Evolutionary conservation across 2,888 invertebrate species (phyloP), one percentile per base, ranked within the genome.

Genomic region (Lingula anatina): DNA sequence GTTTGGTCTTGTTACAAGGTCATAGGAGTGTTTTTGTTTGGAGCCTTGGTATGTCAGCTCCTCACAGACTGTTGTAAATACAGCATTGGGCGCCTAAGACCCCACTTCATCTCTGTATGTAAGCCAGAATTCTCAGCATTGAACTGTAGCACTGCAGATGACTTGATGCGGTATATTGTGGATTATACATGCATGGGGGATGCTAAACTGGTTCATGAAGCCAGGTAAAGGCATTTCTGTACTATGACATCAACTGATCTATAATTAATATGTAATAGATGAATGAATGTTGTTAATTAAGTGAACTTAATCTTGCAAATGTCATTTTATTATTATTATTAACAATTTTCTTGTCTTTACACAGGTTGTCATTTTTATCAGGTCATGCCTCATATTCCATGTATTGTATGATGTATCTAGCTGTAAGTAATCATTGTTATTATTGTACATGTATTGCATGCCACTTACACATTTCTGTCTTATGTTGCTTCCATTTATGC

Each of bases 31-130:
- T 94, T 93, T 75, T 85, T 86, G 25, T 94, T 94, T 77, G 95
- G 93, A 0, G 87, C 88, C 41, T 88, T 86, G 39, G 84, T 87
- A 61, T 88, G 87, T 58, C 90, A 91, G 75, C 80, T 93, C 43
- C 84, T 88, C 57, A 95, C 94, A 3, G 95, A 97, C 76, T 84
- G 94, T 57, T 90, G 89, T 57, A 96, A 97, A 79, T 95, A 93
- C 75, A 85, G 88, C 9, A 86, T 96, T 57, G 97, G 97, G 36
- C 84, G 95, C 48, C 79, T 96, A 60, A 82, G 97, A 61, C 97
- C 97, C 27, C 95, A 99, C 79, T 99, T 97, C 80, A 84, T 92
- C 71, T 84, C 83, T 61, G 86, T 95, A 0, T 99, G 97, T 71
- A 79, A 83, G 48, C 96, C 96, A 2, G 56, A 74, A 40, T 62